phyloP scores from a whole-genome alignment of 2,113 vertebrate species.

The Oryzias curvinotus region DNA sequence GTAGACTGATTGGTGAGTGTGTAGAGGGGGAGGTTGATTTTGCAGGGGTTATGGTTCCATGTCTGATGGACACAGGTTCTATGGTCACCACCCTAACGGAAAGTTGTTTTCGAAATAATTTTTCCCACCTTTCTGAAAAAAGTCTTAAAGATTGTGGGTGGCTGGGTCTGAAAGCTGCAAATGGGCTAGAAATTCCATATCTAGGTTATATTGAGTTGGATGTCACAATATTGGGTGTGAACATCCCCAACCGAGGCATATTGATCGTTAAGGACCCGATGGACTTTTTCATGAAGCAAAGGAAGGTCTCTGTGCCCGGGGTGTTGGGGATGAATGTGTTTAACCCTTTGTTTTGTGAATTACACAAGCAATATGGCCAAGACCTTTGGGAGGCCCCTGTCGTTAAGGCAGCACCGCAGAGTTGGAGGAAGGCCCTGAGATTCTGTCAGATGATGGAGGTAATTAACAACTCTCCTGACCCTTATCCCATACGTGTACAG shows the following conservation, averaged over 20 bases:
- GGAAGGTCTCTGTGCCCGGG: not conserved
- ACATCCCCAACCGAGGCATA: not conserved
- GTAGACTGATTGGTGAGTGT: too few species aligned
- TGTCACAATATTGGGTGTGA: too few species aligned
- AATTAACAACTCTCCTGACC: not conserved
- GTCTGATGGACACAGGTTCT: too few species aligned
- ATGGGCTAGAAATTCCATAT: too few species aligned
- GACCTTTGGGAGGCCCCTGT: not conserved
- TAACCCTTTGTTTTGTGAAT: not conserved
- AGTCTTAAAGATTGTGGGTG: too few species aligned
- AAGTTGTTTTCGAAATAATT: too few species aligned
- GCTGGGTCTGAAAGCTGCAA: too few species aligned
- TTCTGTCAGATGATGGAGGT: not conserved
- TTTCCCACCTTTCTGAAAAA: too few species aligned
- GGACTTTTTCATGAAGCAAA: not conserved
- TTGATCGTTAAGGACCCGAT: not conserved
- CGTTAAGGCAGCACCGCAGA: not conserved
- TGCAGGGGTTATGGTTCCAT: too few species aligned
- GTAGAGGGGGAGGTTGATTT: too few species aligned
- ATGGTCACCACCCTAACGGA: too few species aligned
- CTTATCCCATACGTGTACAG: not conserved
- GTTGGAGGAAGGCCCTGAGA: not conserved
- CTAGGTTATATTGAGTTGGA: too few species aligned
- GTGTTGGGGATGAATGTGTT: conserved; percentile 1
- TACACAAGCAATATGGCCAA: not conserved